Evolutionary conservation across 2,113 vertebrate species (phyloP).

Genomic region (Cochlearius cochlearius): DNA sequence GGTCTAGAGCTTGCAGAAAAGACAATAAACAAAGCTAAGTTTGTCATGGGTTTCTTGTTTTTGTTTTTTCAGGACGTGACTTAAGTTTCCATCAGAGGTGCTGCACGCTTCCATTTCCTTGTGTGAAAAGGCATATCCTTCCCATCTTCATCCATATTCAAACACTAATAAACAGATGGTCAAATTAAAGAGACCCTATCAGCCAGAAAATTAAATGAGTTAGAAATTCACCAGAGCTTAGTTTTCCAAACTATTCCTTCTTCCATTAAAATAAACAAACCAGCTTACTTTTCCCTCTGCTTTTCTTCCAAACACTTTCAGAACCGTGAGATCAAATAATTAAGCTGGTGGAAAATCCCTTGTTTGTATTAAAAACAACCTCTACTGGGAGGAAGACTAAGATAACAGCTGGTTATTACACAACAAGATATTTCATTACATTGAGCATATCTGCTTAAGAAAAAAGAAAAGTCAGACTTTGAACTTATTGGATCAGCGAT

Average conservation of each 20-base stretch:
- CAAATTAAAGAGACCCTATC: slow-evolving; percentile 61
- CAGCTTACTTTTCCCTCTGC: neutral
- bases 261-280: slow-evolving; percentile 59
- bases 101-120: neutral
- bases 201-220: slow-evolving; percentile 71
- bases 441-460: neutral
- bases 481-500: slow-evolving; percentile 29
- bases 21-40: neutral
- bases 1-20: neutral
- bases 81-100: neutral
- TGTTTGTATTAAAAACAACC: slow-evolving; percentile 24
- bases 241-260: slow-evolving; percentile 41
- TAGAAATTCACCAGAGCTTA: slow-evolving; percentile 54
- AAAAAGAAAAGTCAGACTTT: neutral
- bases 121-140: neutral
- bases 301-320: slow-evolving; percentile 34
- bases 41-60: neutral
- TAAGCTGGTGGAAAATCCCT: slow-evolving; percentile 58
- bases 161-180: slow-evolving; percentile 62
- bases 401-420: slow-evolving; percentile 50
- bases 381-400: slow-evolving; percentile 35
- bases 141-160: slow-evolving; percentile 41
- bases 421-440: slow-evolving; percentile 41
- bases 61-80: neutral
- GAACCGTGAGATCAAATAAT: slow-evolving; percentile 53